Conservation (phyloP, 2,888 invertebrate species). For the Odiellus spinosus region DNA sequence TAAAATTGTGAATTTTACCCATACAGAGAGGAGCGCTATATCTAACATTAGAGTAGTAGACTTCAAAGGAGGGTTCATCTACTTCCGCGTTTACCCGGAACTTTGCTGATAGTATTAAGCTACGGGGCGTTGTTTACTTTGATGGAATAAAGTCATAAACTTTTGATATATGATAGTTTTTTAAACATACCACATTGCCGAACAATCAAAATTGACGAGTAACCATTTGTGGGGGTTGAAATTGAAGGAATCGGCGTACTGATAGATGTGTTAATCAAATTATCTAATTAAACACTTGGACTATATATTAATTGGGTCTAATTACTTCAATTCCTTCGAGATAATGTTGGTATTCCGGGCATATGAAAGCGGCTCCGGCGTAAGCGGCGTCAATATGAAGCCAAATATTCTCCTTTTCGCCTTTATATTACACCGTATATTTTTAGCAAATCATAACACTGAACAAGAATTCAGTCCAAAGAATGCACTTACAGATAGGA, state of each 20-base stretch:
- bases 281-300: background rate
- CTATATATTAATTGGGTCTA: no score
- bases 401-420: constrained; percentile 55
- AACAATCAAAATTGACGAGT: constrained; percentile 86
- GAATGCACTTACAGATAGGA: constrained; percentile 49
- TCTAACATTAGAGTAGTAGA: no score
- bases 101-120: no score
- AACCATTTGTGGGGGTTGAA: constrained; percentile 94
- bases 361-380: constrained; percentile 78
- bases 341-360: constrained; percentile 71
- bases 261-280: background rate
- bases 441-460: no score
- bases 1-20: no score
- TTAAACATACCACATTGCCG: constrained; percentile 61
- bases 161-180: no score
- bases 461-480: no score
- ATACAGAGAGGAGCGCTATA: no score
- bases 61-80: no score
- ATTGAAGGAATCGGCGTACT: constrained; percentile 75
- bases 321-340: constrained; percentile 41
- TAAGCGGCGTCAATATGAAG: constrained; percentile 93
- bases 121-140: no score
- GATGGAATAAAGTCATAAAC: no score
- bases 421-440: no score
- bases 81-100: background rate